These are phyloP conservation scores for Brachirus orientalis DNA, from an alignment of 2,113 vertebrate genomes.

Conservation along the genomic window DNA sequence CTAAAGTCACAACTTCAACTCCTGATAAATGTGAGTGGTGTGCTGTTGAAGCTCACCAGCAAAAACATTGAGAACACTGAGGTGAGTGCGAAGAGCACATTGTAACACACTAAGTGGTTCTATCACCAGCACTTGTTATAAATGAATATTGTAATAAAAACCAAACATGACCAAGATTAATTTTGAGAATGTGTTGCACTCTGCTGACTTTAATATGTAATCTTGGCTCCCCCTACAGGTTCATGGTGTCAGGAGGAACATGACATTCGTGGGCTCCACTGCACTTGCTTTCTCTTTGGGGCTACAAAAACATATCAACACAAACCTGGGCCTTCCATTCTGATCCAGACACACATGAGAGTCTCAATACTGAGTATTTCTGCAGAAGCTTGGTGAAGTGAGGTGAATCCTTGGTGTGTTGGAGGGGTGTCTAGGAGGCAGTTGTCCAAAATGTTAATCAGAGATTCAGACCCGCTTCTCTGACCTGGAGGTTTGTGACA, in stretches of 20 bases:
- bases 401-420: slow-evolving; percentile 36
- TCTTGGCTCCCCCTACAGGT: slow-evolving; percentile 57
- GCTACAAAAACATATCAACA: slow-evolving; percentile 31
- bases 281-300: slow-evolving; percentile 31
- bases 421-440: slow-evolving; percentile 50
- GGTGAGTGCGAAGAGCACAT: neutral
- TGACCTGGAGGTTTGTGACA: slow-evolving; percentile 42
- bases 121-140: neutral
- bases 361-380: slow-evolving; percentile 26
- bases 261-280: slow-evolving; percentile 35
- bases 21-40: slow-evolving; percentile 29
- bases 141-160: neutral
- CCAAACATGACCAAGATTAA: neutral
- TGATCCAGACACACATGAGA: slow-evolving; percentile 13
- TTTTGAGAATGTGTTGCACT: neutral
- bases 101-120: neutral
- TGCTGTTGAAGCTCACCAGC: slow-evolving; percentile 22
- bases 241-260: slow-evolving; percentile 29
- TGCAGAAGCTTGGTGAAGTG: slow-evolving; percentile 30
- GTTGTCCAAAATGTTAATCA: slow-evolving; percentile 59
- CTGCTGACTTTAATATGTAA: slow-evolving; percentile 22
- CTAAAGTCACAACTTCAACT: slow-evolving; percentile 18
- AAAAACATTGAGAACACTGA: slow-evolving; percentile 31
- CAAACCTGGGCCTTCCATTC: slow-evolving; percentile 46
- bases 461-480: slow-evolving; percentile 20